Evolutionary conservation across 2,113 vertebrate species (phyloP).

Genomic region (Cheilinus undulatus): DNA sequence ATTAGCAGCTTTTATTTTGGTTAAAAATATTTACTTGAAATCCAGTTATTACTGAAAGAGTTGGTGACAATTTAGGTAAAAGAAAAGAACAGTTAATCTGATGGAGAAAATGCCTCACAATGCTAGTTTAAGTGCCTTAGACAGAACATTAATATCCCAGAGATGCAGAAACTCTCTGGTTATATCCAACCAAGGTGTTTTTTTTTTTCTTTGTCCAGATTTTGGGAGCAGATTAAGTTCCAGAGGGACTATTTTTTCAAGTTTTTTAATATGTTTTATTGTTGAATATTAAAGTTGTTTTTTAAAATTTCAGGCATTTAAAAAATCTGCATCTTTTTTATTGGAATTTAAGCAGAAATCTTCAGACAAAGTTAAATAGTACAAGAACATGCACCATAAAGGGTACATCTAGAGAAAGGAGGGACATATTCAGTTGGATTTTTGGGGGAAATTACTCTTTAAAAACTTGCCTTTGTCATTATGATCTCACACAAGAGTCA

Average conservation of each 20-base stretch:
- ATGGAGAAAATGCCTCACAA: not conserved
- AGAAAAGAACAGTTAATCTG: not conserved
- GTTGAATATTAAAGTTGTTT: not conserved
- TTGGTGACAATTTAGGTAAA: too few relatives aligned
- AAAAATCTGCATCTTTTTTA: not conserved
- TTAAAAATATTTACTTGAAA: too few relatives aligned
- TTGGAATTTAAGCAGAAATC: too few relatives aligned
- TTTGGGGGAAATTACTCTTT: not conserved
- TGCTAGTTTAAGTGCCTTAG: not conserved
- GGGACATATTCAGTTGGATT: not conserved
- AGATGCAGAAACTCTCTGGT: not conserved
- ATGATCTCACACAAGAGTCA: not conserved
- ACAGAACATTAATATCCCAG: not conserved
- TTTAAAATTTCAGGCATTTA: not conserved
- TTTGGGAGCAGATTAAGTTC: not conserved
- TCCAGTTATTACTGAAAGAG: too few relatives aligned
- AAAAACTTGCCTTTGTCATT: not conserved
- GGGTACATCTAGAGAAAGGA: not conserved
- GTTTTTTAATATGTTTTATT: not conserved
- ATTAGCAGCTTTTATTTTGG: too few relatives aligned
- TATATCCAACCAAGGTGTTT: not conserved
- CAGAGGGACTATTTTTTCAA: not conserved
- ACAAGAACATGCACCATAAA: not conserved
- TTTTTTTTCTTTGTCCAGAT: not conserved
- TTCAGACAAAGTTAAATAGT: not conserved